Percentiles rank a stretch among this genome's conserved stretches.
Conservation (phyloP, 92 coral and sea anemone genomes). For the Epizoanthus rinbou region DNA sequence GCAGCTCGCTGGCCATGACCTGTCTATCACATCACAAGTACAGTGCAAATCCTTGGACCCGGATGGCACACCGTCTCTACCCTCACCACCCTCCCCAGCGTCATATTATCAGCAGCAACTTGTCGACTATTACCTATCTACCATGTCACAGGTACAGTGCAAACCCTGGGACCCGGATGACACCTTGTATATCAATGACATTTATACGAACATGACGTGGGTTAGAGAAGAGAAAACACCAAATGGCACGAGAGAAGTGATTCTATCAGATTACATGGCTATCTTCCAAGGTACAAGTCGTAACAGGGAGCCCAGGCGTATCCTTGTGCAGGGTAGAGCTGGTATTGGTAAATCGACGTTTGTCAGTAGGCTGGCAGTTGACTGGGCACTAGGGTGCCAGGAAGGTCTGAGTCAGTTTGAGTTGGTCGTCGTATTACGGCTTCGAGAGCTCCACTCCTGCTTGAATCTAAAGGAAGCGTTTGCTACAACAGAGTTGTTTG, state of each 20-base stretch:
- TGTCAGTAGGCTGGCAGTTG: slow-evolving; percentile 42
- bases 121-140: slow-evolving; percentile 30
- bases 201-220: slow-evolving; percentile 46
- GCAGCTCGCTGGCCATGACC: slow-evolving; percentile 27
- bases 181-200: slow-evolving; percentile 19
- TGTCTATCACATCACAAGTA: neutral
- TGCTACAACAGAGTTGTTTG: slow-evolving; percentile 7
- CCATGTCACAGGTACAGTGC: slow-evolving; percentile 22
- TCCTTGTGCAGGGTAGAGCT: slow-evolving; percentile 39
- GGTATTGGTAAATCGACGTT: slow-evolving; percentile 46
- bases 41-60: slow-evolving; percentile 39
- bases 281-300: slow-evolving; percentile 6
- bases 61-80: too few relatives aligned
- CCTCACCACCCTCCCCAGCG: neutral
- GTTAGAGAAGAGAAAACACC: slow-evolving; percentile 26
- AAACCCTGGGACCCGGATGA: slow-evolving; percentile 35
- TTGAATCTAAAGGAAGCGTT: slow-evolving; percentile 6
- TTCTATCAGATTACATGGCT: slow-evolving; percentile 21
- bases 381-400: slow-evolving; percentile 35
- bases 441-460: slow-evolving; percentile 13
- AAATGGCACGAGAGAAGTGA: neutral
- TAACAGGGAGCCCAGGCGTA: slow-evolving; percentile 10
- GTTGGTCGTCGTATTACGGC: slow-evolving; percentile 13
- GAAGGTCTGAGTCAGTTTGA: slow-evolving; percentile 34
- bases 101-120: slow-evolving; percentile 3